Evolutionary conservation across 2,888 invertebrate species (phyloP).

Genomic region (Rhagonycha fulva): DNA sequence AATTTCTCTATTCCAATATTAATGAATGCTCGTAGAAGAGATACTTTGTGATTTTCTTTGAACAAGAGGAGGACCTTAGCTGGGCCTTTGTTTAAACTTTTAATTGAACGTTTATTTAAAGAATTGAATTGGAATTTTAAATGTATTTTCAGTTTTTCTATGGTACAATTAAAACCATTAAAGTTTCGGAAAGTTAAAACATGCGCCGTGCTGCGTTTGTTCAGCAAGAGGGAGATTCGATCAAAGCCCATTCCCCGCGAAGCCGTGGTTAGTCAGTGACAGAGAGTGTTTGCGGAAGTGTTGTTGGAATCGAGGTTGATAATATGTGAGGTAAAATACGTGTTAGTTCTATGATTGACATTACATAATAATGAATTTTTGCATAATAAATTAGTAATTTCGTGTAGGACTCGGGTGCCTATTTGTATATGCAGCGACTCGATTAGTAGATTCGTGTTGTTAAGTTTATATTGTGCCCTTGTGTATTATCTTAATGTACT

Average conservation of each 20-base stretch:
- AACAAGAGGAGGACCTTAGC: neutral
- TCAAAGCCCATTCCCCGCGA: conserved; percentile 28
- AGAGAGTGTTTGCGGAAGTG: conserved; percentile 14
- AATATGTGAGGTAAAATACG: conserved; percentile 5
- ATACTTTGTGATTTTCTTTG: neutral
- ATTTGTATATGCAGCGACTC: neutral
- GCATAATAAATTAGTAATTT: conserved; percentile 3
- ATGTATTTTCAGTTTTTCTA: neutral
- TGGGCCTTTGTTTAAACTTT: neutral
- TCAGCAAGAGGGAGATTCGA: conserved; percentile 27
- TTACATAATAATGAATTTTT: conserved; percentile 17
- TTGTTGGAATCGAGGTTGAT: conserved; percentile 2
- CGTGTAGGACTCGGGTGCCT: conserved; percentile 14
- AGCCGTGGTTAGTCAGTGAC: conserved; percentile 26
- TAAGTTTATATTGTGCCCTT: conserved; percentile 26
- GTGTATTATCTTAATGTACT: neutral
- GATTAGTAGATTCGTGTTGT: conserved; percentile 14
- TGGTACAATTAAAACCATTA: neutral
- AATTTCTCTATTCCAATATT: neutral
- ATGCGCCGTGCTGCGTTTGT: conserved; percentile 15
- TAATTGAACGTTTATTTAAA: neutral
- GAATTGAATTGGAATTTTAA: neutral
- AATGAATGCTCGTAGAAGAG: neutral
- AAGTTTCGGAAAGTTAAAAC: conserved; percentile 17
- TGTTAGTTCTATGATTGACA: conserved; percentile 21